These are phyloP conservation scores for Halichoerus grypus DNA, from an alignment of 2,113 vertebrate genomes.

Conservation along the genomic window DNA sequence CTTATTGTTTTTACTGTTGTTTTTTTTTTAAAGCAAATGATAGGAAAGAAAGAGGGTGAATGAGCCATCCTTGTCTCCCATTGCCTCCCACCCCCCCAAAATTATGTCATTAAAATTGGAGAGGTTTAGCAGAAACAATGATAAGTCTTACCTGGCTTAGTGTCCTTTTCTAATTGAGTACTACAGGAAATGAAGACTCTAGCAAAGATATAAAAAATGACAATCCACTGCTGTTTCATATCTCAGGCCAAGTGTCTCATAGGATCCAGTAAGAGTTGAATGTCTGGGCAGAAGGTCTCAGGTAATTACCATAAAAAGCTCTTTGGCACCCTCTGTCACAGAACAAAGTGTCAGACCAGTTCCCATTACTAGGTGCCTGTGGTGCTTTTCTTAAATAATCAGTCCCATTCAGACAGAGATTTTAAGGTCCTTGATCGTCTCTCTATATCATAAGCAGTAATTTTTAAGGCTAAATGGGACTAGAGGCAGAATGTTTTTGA, in stretches of 20 bases:
- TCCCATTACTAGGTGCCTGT: constrained; percentile 74
- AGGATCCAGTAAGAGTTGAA: constrained; percentile 75
- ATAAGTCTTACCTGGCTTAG: neutral
- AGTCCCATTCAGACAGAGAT: constrained; percentile 67
- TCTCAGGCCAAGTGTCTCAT: constrained; percentile 48
- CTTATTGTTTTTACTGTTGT: neutral
- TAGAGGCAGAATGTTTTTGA: constrained; percentile 63
- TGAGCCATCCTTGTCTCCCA: neutral
- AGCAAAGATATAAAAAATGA: neutral
- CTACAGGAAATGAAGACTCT: constrained; percentile 16
- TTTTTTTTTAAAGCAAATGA: constrained; percentile 38
- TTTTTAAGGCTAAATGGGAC: constrained; percentile 67
- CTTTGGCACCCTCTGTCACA: constrained; percentile 73
- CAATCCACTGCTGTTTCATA: constrained; percentile 31
- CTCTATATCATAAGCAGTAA: constrained; percentile 61
- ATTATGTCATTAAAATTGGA: neutral
- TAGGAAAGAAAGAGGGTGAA: neutral
- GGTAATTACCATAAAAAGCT: constrained; percentile 81
- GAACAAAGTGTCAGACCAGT: constrained; percentile 65
- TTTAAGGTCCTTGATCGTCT: constrained; percentile 58
- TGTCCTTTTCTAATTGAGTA: constrained; percentile 26
- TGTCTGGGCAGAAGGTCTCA: constrained; percentile 62
- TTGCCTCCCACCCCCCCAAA: neutral
- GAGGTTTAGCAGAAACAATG: neutral
- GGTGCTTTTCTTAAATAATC: constrained; percentile 72